Evolutionary conservation across 2,113 vertebrate genomes (phyloP).

Genomic region (Climacteris rufus): DNA sequence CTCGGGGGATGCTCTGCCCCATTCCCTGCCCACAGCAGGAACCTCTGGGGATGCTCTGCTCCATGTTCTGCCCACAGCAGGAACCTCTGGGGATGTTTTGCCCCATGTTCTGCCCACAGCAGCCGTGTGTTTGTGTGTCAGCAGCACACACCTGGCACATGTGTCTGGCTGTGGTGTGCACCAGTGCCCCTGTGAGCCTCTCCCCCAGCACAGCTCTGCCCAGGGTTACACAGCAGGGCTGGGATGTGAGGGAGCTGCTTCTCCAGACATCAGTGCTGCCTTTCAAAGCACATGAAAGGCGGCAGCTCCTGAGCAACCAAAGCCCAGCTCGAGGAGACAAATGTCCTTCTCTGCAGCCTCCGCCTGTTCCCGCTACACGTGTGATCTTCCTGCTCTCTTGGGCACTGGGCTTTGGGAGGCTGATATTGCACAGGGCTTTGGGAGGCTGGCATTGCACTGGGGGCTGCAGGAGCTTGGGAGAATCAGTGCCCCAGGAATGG

Average conservation of each 20-base stretch:
- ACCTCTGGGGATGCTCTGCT: neutral
- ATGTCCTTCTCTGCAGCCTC: neutral
- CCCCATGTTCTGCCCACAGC: neutral
- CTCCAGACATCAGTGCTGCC: neutral
- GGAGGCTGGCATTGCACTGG: neutral
- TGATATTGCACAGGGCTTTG: neutral
- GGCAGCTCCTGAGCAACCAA: neutral
- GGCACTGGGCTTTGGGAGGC: neutral
- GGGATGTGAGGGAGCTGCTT: neutral
- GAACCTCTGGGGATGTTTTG: neutral
- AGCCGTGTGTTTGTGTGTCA: fast-evolving
- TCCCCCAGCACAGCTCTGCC: neutral
- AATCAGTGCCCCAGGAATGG: neutral
- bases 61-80: neutral
- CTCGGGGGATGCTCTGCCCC: neutral
- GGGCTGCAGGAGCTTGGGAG: neutral
- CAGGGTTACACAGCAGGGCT: neutral
- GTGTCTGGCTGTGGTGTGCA: fast-evolving
- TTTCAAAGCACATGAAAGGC: neutral
- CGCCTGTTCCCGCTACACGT: neutral
- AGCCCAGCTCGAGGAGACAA: neutral
- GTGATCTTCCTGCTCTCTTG: neutral
- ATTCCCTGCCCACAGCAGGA: neutral
- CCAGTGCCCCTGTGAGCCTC: neutral
- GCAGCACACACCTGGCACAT: neutral